Conservation (phyloP, 2,113 vertebrate species). For the Lontra canadensis region DNA sequence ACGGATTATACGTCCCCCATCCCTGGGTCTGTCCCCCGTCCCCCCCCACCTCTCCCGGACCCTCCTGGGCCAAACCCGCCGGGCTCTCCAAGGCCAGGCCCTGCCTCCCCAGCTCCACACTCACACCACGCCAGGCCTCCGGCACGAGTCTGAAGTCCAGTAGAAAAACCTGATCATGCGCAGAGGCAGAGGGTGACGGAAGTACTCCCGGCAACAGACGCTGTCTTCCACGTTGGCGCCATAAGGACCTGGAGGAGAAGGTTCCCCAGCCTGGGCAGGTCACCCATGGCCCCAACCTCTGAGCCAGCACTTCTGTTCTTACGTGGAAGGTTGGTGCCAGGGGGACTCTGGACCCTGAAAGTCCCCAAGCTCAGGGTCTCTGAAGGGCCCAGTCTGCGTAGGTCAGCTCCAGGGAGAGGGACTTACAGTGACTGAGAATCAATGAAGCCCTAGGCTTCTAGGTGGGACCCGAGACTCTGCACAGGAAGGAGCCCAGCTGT, state of each 20-base stretch:
- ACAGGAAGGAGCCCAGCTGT: neutral
- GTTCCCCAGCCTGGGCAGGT: neutral
- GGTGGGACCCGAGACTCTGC: neutral
- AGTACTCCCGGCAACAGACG: conserved; percentile 57
- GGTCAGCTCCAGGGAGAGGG: neutral
- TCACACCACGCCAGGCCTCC: conserved; percentile 71
- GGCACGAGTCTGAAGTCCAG: conserved; percentile 57
- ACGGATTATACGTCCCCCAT: neutral
- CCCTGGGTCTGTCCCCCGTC: too few species aligned
- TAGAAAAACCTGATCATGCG: neutral
- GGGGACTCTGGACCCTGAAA: neutral
- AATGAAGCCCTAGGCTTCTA: neutral
- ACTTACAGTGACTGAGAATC: neutral
- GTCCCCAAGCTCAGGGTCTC: neutral
- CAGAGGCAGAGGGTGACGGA: neutral
- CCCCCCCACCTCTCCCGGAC: too few species aligned
- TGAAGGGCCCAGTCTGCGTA: neutral
- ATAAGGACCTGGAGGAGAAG: conserved; percentile 53
- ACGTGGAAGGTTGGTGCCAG: neutral
- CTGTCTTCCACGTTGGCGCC: conserved; percentile 68
- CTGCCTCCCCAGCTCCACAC: neutral
- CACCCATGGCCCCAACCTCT: neutral
- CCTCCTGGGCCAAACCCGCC: neutral
- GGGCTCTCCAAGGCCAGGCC: neutral
- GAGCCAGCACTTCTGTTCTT: neutral